These are phyloP conservation scores for Aegypius monachus DNA, from an alignment of 2,113 vertebrate genomes.

Conservation along the genomic window DNA sequence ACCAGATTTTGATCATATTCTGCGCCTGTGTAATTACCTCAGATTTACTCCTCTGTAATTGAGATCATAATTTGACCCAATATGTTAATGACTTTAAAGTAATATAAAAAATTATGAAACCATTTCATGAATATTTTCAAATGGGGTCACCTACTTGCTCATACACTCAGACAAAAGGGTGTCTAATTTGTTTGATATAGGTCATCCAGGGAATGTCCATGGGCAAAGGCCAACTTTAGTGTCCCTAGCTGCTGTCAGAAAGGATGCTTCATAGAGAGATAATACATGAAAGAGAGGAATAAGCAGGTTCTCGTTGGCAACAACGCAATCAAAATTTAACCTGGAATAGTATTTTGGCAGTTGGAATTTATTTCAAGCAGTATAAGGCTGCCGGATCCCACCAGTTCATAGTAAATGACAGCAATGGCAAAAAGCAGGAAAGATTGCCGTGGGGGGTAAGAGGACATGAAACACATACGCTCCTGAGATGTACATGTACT, in stretches of 20 bases:
- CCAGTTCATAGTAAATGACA: neutral
- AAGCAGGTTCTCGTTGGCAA: neutral
- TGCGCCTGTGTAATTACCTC: neutral
- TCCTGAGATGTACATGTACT: neutral
- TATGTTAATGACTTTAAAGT: conserved; percentile 19
- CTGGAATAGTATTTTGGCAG: neutral
- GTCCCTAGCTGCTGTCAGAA: neutral
- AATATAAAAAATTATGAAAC: conserved; percentile 39
- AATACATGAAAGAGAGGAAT: neutral
- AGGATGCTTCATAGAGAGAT: neutral
- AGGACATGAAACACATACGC: neutral
- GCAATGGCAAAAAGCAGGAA: neutral
- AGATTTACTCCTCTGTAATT: conserved; percentile 25
- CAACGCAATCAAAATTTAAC: neutral
- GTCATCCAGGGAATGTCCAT: neutral
- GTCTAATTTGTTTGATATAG: conserved; percentile 47
- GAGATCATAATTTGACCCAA: conserved; percentile 29
- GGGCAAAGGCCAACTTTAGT: neutral
- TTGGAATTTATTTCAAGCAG: neutral
- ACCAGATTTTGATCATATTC: conserved; percentile 6
- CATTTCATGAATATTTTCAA: conserved; percentile 63
- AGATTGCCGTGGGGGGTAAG: neutral
- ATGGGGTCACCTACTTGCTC: conserved; percentile 45
- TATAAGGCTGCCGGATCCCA: neutral
- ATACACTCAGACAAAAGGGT: conserved; percentile 11